Conservation (phyloP, 2,888 invertebrate genomes). For the Pseudanteris insignis region DNA sequence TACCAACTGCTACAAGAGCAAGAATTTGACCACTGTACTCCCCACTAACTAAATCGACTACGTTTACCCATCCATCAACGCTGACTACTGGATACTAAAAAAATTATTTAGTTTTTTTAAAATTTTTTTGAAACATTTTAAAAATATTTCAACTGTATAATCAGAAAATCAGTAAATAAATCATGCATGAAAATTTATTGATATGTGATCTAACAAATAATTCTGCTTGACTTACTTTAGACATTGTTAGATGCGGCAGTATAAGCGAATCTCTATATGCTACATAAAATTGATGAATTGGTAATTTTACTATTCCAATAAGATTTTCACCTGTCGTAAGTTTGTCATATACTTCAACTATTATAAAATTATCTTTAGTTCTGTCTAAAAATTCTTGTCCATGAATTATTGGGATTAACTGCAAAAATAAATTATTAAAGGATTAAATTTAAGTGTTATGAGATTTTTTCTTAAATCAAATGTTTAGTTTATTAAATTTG, state of each 20-base stretch:
- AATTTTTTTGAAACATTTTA: too few species aligned
- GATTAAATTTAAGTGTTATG: neutral
- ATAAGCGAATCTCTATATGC: constrained; percentile 71
- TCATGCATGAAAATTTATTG: too few species aligned
- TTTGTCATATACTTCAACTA: constrained; percentile 69
- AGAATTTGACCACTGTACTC: constrained; percentile 69
- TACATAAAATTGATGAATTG: constrained; percentile 72
- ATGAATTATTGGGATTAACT: constrained; percentile 70
- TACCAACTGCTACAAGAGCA: constrained; percentile 71
- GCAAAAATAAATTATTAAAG: too few species aligned
- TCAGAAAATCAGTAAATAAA: too few species aligned
- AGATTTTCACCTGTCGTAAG: constrained; percentile 59
- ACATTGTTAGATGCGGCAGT: constrained; percentile 68
- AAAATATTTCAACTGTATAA: too few species aligned
- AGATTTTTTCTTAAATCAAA: neutral
- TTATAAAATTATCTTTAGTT: constrained; percentile 70
- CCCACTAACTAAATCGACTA: constrained; percentile 66
- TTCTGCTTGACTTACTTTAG: constrained; percentile 67
- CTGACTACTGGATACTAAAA: constrained; percentile 72
- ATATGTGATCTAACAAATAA: too few species aligned
- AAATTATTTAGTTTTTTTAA: too few species aligned
- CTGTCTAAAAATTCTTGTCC: constrained; percentile 69
- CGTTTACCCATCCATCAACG: constrained; percentile 71
- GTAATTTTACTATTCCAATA: constrained; percentile 69
- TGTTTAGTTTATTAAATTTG: neutral